These are phyloP conservation scores for Chrysaora quinquecirrha DNA, from an alignment of 30 jellyfish, hydroid and myxozoan genomes.

Conservation along the genomic window DNA sequence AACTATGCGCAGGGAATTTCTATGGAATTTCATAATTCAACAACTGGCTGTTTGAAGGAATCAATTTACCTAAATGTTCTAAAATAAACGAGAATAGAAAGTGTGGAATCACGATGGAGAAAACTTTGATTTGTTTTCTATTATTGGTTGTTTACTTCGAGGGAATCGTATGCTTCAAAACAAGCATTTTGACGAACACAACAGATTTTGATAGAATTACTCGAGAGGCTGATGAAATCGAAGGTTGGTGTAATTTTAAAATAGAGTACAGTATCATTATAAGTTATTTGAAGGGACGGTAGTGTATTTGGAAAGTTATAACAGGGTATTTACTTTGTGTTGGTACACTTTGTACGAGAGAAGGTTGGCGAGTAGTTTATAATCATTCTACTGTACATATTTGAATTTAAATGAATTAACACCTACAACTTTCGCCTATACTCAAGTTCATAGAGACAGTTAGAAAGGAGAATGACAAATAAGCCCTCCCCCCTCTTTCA, in stretches of 20 bases:
- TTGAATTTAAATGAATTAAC: neutral
- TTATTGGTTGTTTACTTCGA: neutral
- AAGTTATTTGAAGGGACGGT: neutral
- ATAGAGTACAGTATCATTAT: neutral
- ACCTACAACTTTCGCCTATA: no score
- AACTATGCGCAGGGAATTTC: constrained; percentile 4
- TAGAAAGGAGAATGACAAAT: no score
- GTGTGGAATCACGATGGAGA: constrained; percentile 16
- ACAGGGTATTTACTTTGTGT: neutral
- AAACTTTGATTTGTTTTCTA: neutral
- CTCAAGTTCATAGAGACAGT: no score
- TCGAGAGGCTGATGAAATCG: constrained; percentile 11
- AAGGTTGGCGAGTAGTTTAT: neutral
- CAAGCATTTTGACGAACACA: constrained; percentile 44
- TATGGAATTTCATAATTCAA: neutral
- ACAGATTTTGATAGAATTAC: constrained; percentile 33
- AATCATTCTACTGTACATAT: neutral
- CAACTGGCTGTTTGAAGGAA: neutral
- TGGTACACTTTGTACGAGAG: neutral
- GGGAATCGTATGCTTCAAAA: neutral
- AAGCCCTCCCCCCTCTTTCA: no score
- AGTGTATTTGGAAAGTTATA: neutral
- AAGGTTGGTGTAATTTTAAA: no score
- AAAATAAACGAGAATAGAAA: no score
- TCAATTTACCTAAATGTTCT: neutral